A percentile compares a stretch with the other conserved stretches of the same genome.
phyloP scores from a whole-genome alignment of 1,140 invertebrate genomes.

The Musca domestica region DNA sequence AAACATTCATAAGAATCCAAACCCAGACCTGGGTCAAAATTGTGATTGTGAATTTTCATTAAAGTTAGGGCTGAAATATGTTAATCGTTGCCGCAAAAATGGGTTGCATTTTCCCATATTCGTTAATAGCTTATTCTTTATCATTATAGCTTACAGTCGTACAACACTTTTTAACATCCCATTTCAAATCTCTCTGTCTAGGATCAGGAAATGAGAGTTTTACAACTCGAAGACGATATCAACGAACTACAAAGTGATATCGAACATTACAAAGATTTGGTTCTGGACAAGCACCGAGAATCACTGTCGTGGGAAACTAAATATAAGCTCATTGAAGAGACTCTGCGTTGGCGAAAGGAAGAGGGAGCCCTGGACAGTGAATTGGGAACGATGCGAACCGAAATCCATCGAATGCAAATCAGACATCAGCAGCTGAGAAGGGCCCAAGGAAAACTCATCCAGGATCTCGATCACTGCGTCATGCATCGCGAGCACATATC shows the following conservation, averaged over 20 bases:
- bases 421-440: slow-evolving; percentile 66
- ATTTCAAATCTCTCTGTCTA: too few species aligned
- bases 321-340: slow-evolving; percentile 67
- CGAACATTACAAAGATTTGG: slow-evolving; percentile 59
- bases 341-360: slow-evolving; percentile 64
- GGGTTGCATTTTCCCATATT: too few species aligned
- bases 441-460: slow-evolving; percentile 71
- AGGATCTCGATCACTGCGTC: slow-evolving; percentile 74
- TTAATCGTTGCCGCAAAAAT: too few species aligned
- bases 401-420: slow-evolving; percentile 82
- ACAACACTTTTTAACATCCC: too few species aligned
- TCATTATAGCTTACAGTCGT: too few species aligned
- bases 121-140: too few species aligned
- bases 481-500: slow-evolving; percentile 68
- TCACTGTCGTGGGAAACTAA: slow-evolving; percentile 78
- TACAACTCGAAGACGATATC: slow-evolving; percentile 67
- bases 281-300: slow-evolving; percentile 66
- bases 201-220: slow-evolving; percentile 63
- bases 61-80: too few species aligned
- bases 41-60: too few species aligned
- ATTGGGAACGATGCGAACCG: slow-evolving; percentile 70
- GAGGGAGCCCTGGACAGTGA: slow-evolving; percentile 63
- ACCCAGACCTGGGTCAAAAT: too few species aligned
- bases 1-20: too few species aligned
- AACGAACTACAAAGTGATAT: slow-evolving; percentile 66